phyloP scores from a whole-genome alignment of 53 echinoderm and acorn worm genomes.

The Luidia sarsii region DNA sequence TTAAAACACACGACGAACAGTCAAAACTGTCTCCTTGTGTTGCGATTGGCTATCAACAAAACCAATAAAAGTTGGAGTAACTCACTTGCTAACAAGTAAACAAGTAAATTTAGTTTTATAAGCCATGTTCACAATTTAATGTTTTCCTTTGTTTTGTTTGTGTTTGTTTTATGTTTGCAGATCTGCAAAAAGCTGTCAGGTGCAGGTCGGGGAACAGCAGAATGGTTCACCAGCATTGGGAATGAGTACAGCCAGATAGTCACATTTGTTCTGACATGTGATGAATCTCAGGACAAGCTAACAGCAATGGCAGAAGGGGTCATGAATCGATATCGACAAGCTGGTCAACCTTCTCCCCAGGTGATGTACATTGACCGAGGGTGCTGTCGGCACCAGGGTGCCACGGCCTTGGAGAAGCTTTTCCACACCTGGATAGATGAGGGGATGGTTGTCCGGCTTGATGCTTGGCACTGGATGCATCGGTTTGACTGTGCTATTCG shows the following conservation, averaged over 20 bases:
- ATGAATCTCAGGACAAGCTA: constrained; percentile 52
- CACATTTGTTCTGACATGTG: constrained; percentile 40
- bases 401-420: constrained; percentile 30
- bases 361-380: constrained; percentile 58
- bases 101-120: neutral
- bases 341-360: constrained; percentile 32
- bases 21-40: too few relatives aligned
- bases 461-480: constrained; percentile 49
- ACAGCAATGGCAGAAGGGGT: constrained; percentile 44
- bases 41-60: too few relatives aligned
- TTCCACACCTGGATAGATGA: constrained; percentile 22
- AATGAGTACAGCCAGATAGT: constrained; percentile 43
- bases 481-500: constrained; percentile 16
- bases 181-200: constrained; percentile 54
- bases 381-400: constrained; percentile 36
- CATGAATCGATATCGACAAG: constrained; percentile 21
- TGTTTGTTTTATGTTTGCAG: constrained; percentile 12
- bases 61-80: neutral
- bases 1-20: too few relatives aligned
- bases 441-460: constrained; percentile 34
- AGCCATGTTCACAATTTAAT: constrained; percentile 1
- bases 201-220: constrained; percentile 49
- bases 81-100: neutral
- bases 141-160: too few relatives aligned
- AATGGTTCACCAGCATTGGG: constrained; percentile 60